Percentiles rank a stretch among this genome's conserved stretches.
Conservation (phyloP, 2,113 vertebrate genomes). For the Paratilapia polleni region DNA sequence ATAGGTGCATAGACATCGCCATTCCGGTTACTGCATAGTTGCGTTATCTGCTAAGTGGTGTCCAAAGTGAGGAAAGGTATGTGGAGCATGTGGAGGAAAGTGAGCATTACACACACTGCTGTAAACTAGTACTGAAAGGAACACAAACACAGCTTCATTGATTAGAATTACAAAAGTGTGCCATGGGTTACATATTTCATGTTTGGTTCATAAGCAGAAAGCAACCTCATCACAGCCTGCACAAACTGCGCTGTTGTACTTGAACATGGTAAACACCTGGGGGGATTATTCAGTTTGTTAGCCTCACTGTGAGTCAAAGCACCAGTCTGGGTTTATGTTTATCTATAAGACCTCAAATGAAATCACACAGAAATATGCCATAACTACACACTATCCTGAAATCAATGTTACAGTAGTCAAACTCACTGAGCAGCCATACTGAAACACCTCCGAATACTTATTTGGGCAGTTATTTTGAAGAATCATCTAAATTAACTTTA, state of each 20-base stretch:
- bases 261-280: not conserved
- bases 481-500: too few species aligned
- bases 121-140: not conserved
- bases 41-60: slow-evolving; percentile 21
- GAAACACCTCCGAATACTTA: not conserved
- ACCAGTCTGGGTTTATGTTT: not conserved
- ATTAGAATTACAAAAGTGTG: not conserved
- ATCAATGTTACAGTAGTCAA: not conserved
- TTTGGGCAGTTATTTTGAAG: not conserved
- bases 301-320: not conserved
- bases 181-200: slow-evolving; percentile 13
- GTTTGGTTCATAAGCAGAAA: not conserved
- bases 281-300: not conserved
- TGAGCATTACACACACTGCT: not conserved
- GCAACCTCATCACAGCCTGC: not conserved
- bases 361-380: not conserved
- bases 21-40: slow-evolving; percentile 32
- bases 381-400: not conserved
- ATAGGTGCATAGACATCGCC: not conserved
- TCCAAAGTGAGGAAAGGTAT: slow-evolving; percentile 13
- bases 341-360: not conserved
- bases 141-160: not conserved
- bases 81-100: slow-evolving; percentile 21
- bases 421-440: not conserved
- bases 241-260: not conserved